Evolutionary conservation across 2,888 invertebrate genomes (phyloP), one percentile per base, ranked within the genome.

Genomic region (Panorpa germanica): DNA sequence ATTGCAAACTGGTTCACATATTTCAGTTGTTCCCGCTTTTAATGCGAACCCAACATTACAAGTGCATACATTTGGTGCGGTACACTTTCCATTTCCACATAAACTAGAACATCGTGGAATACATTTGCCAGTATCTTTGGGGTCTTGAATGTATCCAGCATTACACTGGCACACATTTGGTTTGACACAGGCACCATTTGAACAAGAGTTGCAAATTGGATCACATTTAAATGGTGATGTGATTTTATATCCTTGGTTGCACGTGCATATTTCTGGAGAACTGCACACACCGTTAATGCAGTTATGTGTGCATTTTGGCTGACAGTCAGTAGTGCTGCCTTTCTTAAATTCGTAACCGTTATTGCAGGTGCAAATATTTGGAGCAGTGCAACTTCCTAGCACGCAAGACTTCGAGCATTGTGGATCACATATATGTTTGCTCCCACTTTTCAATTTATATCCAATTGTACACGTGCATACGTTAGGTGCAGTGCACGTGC

Each of bases 241-340:
- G 34, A 53, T 52, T 6, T 48, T 44, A 40, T 56, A 70, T 1
- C 70, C 70, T 3, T 48, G 40, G 12, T 54, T 48, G 40, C 74
- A 74, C 14, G 46, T 54, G 44, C 74, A 74, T 3, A 57, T 49
- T 27, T 67, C 65, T 0, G 70, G 69, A 0, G 60, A 62, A 0
- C 60, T 57, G 42, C 72, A 73, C 24, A 55, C 53, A 15, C 70
- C 71, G 37, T 65, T 63, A 3, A 41, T 42, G 35, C 55, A 55
- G 4, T 38, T 21, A 26, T 35, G 35, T 13, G n/a, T 17, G 16
- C 52, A 52, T 3, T 45, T 46, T 8, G 52, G 52, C 24, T 45
- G 47, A 34, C 52, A 53, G n/a, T 42, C 34, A 3, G 42, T 38
- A 5, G 44, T 43, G 8, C 49, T 45, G 4, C 39, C 42, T 12